These are phyloP conservation scores for Strigamia maritima DNA, from an alignment of 2,888 invertebrate genomes.

Conservation along the genomic window DNA sequence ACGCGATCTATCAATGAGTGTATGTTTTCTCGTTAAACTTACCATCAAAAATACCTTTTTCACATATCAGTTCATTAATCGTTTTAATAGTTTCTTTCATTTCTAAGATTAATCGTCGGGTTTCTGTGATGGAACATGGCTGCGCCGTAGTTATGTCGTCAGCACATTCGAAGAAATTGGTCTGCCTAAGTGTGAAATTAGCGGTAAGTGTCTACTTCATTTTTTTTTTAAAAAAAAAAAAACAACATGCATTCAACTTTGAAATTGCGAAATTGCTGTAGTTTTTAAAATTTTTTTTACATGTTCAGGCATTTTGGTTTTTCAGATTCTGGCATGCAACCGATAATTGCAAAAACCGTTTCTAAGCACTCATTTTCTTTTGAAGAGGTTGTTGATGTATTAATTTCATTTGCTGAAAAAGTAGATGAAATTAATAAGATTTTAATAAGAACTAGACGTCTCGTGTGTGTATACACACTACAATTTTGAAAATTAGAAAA, in stretches of 20 bases:
- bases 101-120: neutral
- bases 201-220: neutral
- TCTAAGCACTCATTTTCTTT: neutral
- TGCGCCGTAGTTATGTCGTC: neutral
- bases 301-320: neutral
- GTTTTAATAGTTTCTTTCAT: neutral
- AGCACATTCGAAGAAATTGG: neutral
- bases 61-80: neutral
- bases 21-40: neutral
- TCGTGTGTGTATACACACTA: no score
- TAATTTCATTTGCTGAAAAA: no score
- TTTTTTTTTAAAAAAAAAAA: no score
- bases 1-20: no score
- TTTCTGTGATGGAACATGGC: neutral
- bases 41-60: neutral
- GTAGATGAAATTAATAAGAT: no score
- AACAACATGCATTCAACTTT: no score
- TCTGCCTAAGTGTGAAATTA: neutral
- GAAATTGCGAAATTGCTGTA: no score
- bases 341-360: neutral
- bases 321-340: neutral
- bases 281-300: neutral
- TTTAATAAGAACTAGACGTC: no score
- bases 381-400: no score
- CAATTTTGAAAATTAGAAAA: no score